Conservation (phyloP, 2,113 vertebrate species). For the Stercorarius parasiticus region DNA sequence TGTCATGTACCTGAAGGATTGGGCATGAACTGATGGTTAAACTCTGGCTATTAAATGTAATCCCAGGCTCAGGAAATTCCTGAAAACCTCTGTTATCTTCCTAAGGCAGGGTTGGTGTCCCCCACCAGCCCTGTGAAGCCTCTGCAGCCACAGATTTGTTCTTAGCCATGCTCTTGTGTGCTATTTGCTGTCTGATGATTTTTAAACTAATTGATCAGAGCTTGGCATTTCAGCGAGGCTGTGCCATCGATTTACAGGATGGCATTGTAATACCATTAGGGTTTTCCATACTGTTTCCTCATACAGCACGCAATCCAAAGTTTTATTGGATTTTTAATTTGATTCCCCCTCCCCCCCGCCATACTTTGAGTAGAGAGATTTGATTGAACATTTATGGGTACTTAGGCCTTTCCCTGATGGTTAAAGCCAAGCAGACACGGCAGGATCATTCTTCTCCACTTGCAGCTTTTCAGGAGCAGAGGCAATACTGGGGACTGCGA, state of each 20-base stretch:
- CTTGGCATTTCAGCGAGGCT: not conserved
- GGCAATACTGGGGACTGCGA: fast-evolving
- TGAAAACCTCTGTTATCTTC: not conserved
- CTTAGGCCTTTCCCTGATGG: not conserved
- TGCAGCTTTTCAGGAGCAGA: not conserved
- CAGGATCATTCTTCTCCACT: not conserved
- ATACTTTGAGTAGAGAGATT: not conserved
- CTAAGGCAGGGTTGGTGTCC: fast-evolving
- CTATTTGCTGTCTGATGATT: not conserved
- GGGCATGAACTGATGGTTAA: not conserved
- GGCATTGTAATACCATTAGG: not conserved
- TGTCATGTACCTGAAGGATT: fast-evolving
- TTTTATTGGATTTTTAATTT: not conserved
- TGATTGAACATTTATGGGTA: not conserved
- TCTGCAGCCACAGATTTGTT: not conserved
- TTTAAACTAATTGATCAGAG: not conserved
- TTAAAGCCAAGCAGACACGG: not conserved
- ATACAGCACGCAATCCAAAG: not conserved
- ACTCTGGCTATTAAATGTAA: not conserved
- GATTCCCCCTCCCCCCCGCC: fast-evolving
- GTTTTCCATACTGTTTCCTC: not conserved
- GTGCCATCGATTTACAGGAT: not conserved
- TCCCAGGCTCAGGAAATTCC: not conserved
- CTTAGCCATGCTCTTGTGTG: not conserved
- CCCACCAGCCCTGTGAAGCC: not conserved